Percentiles rank a stretch among this genome's conserved stretches.
These are phyloP conservation scores for Trichacis sp. DNA, from an alignment of 2,888 invertebrate species.

Conservation along the genomic window DNA sequence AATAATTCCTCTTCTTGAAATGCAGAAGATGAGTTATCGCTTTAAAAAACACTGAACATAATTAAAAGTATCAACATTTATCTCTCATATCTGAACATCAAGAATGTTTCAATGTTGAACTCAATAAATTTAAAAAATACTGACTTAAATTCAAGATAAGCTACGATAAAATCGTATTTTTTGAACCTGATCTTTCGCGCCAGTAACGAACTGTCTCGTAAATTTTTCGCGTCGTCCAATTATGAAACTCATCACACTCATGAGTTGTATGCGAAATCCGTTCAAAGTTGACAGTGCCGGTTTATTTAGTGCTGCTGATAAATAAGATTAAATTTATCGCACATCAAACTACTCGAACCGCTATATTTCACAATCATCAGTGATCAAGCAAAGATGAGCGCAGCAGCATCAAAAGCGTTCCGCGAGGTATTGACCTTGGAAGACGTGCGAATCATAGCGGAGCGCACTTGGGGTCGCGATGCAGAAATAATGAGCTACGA, in stretches of 20 bases:
- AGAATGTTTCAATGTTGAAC: too few relatives aligned
- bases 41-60: too few relatives aligned
- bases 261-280: background rate
- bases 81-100: too few relatives aligned
- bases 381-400: conserved; percentile 19
- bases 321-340: conserved; percentile 6
- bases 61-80: too few relatives aligned
- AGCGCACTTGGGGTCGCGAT: conserved; percentile 21
- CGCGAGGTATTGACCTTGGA: conserved; percentile 35
- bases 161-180: background rate
- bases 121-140: too few relatives aligned
- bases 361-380: background rate
- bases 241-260: background rate
- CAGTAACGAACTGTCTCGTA: background rate
- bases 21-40: too few relatives aligned
- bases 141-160: too few relatives aligned
- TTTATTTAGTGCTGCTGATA: background rate
- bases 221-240: background rate
- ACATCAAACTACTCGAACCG: conserved; percentile 1
- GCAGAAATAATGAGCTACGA: conserved; percentile 44
- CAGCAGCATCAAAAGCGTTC: conserved; percentile 24
- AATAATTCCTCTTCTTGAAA: too few relatives aligned
- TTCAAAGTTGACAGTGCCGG: background rate
- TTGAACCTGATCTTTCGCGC: background rate
- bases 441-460: conserved; percentile 42